A percentile compares a stretch with the other conserved stretches of the same genome.
These are phyloP conservation scores for Uropsilus gracilis DNA, from an alignment of 2,113 vertebrate species.

Conservation along the genomic window DNA sequence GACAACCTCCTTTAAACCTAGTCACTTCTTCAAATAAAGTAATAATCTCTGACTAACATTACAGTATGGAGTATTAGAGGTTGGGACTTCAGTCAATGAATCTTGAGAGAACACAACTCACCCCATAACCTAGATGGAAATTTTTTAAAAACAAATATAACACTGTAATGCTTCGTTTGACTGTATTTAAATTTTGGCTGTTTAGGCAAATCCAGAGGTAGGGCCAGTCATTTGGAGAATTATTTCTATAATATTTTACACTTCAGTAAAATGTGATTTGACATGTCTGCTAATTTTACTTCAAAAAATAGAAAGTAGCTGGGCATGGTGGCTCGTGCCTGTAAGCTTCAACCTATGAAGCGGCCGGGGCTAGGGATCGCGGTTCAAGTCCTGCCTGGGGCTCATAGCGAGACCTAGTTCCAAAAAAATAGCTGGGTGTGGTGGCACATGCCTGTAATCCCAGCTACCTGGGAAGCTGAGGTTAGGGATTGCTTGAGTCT, in stretches of 20 bases:
- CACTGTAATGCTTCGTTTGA: not conserved
- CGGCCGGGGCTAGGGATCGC: too few relatives aligned
- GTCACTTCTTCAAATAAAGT: constrained; percentile 24
- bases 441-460: too few relatives aligned
- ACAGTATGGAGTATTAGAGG: not conserved
- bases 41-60: not conserved
- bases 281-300: constrained; percentile 4
- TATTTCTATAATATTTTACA: constrained; percentile 27
- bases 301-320: too few relatives aligned
- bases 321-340: too few relatives aligned
- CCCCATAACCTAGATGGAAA: not conserved
- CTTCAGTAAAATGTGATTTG: constrained; percentile 17
- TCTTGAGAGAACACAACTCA: not conserved
- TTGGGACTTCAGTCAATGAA: not conserved
- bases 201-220: constrained; percentile 32
- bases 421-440: too few relatives aligned
- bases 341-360: too few relatives aligned
- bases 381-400: too few relatives aligned
- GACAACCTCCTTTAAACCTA: not conserved
- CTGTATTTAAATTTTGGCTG: constrained; percentile 40
- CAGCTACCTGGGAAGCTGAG: too few relatives aligned
- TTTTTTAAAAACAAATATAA: not conserved
- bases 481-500: too few relatives aligned
- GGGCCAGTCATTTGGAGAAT: not conserved
- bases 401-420: too few relatives aligned